Conservation (phyloP, 2,113 vertebrate genomes). For the Calidris pygmaea region DNA sequence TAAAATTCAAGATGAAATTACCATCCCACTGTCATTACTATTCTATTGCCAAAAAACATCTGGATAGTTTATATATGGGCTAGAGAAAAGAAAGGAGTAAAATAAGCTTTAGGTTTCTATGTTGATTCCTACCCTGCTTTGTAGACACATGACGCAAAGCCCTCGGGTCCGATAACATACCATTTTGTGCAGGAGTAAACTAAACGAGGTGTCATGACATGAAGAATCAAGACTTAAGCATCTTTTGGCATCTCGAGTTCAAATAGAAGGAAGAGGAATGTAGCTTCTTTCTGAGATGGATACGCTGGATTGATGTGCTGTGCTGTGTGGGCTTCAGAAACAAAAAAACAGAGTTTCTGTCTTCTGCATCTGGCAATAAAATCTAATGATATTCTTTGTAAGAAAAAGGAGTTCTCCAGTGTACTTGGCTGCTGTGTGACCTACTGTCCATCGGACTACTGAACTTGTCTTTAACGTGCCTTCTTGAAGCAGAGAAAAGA, state of each 20-base stretch:
- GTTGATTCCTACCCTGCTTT: background rate
- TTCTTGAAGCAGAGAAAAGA: background rate
- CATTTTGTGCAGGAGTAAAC: background rate
- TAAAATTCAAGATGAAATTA: constrained; percentile 43
- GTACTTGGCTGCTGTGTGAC: background rate
- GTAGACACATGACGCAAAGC: background rate
- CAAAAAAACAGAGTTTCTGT: background rate
- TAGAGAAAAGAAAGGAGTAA: background rate
- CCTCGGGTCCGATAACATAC: background rate
- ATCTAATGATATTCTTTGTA: background rate
- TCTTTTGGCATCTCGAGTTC: background rate
- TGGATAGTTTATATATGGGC: background rate
- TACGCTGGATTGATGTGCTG: background rate
- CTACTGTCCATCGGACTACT: background rate
- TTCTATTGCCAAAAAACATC: background rate
- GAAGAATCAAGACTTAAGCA: background rate
- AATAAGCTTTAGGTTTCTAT: background rate
- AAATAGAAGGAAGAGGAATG: background rate
- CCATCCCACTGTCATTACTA: background rate
- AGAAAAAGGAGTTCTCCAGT: background rate
- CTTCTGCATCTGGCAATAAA: background rate
- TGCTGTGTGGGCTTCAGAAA: background rate
- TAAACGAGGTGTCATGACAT: background rate
- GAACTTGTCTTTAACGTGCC: background rate
- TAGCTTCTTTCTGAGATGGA: background rate